Percentiles rank a stretch among this genome's conserved stretches.
Evolutionary conservation across 2,113 vertebrate genomes (phyloP).

Genomic region (Orientallactaga bullata): DNA sequence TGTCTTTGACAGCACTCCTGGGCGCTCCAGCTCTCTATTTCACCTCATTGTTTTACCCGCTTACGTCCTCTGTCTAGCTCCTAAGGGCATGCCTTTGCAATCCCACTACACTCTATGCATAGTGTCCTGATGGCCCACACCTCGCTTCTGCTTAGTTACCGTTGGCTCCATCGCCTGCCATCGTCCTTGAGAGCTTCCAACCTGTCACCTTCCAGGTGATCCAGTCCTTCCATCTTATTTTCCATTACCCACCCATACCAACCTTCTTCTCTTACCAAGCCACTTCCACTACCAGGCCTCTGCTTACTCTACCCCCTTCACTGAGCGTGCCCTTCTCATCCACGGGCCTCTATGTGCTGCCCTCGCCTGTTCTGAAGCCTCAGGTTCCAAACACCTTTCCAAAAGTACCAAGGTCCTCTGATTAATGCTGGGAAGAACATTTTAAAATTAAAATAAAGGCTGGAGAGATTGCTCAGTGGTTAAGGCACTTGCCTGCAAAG

Average conservation of each 20-base stretch:
- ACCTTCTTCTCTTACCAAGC: not conserved
- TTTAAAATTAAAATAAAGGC: not conserved
- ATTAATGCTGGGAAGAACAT: not conserved
- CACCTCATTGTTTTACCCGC: not conserved
- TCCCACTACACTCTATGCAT: not conserved
- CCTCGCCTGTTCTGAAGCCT: not conserved
- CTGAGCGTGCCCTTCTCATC: too few relatives aligned
- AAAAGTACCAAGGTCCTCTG: not conserved
- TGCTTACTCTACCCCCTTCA: not conserved
- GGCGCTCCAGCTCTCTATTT: not conserved
- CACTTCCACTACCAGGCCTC: not conserved
- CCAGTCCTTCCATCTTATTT: not conserved
- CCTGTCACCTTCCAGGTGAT: not conserved
- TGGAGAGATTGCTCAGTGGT: too few relatives aligned
- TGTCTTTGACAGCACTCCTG: not conserved
- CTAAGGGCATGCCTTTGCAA: not conserved
- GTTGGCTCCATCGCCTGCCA: not conserved
- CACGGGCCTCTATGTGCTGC: fast-evolving
- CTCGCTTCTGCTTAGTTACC: not conserved
- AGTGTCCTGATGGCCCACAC: not conserved
- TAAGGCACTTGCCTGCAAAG: too few relatives aligned
- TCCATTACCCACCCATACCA: not conserved
- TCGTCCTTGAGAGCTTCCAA: not conserved
- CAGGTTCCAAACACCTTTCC: not conserved
- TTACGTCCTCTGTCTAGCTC: constrained; percentile 8